phyloP scores from a whole-genome alignment of 2,888 invertebrate species.

The Coelopa pilipes region DNA sequence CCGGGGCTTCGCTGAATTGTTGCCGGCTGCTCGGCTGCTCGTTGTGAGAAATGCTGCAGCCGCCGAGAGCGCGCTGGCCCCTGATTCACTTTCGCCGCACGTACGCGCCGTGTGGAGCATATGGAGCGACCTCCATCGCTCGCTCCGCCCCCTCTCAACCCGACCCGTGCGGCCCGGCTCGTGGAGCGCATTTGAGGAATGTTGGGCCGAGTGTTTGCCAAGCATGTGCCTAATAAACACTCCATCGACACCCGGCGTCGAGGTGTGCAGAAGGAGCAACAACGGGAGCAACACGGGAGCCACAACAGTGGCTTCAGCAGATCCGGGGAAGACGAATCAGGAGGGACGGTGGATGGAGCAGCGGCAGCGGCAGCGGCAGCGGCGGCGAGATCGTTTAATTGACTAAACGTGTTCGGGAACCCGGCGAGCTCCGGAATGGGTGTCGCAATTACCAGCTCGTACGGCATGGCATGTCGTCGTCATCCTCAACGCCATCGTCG shows the following conservation, averaged over 20 bases:
- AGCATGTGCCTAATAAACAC: constrained; percentile 33
- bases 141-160: background rate
- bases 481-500: no score
- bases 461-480: background rate
- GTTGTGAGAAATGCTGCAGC: background rate
- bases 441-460: background rate
- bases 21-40: constrained; percentile 24
- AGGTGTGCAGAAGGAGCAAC: background rate
- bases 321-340: no score
- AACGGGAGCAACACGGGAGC: no score
- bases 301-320: no score
- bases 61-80: constrained; percentile 16
- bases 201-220: constrained; percentile 26
- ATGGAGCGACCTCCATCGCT: constrained; percentile 4
- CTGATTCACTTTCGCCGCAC: constrained; percentile 50
- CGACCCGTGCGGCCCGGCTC: no score
- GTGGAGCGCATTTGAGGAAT: constrained; percentile 18
- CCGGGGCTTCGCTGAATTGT: background rate
- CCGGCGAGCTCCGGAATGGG: constrained; percentile 8
- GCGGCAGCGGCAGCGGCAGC: constrained; percentile 30
- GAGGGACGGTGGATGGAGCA: no score
- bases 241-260: constrained; percentile 29
- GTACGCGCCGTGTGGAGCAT: constrained; percentile 37
- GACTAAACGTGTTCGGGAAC: constrained; percentile 27
- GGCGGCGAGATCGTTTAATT: constrained; percentile 27